Evolutionary conservation across 2,113 vertebrate genomes (phyloP), one percentile per base, ranked within the genome.

Genomic region (Tachycineta bicolor): DNA sequence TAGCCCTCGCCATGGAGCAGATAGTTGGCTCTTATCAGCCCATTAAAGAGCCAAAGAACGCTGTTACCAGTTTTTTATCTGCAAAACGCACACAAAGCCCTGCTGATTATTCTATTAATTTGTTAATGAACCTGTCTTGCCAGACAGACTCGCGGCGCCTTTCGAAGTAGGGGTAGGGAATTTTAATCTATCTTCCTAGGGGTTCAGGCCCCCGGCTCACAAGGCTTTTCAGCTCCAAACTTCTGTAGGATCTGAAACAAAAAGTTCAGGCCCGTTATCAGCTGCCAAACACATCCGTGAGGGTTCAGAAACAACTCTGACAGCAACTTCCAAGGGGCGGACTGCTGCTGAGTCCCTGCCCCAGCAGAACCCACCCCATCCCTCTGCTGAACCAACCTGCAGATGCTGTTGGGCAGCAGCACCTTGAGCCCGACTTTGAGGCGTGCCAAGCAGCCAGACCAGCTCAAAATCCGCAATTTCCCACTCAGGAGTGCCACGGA

Each of bases 101-200:
- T 28, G 97, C 98, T 98, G 98, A 98, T 98, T 98, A 98, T 98
- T 98, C 97, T 98, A 98, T 98, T 98, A 98, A 98, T 98, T 98
- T 98, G 97, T 97, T 98, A 98, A 98, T 98, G 98, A 98, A 98
- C 96, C 98, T 98, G 97, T 98, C 98, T 96, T 96, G 91, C 94
- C 83, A 97, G 98, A 97, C 96, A 97, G 97, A 98, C 94, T 97
- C 94, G 64, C 83, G 23, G 33, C 2, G 94, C 94, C 81, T 95
- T 96, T 95, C 62, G 59, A 97, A 94, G 82, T 58, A 59, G 87
- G 93, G 89, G 78, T 73, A 84, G 89, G 93, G 93, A 88, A 96
- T 97, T 77, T 95, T 77, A 92, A 93, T 89, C 78, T 94, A 93
- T 89, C 78, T 94, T 96, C 88, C 92, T 75, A 89, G 79, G 91